Percentiles rank a stretch among this genome's conserved stretches.
phyloP scores from a whole-genome alignment of 2,888 invertebrate genomes.

The Zaprionus obscuricornis region DNA sequence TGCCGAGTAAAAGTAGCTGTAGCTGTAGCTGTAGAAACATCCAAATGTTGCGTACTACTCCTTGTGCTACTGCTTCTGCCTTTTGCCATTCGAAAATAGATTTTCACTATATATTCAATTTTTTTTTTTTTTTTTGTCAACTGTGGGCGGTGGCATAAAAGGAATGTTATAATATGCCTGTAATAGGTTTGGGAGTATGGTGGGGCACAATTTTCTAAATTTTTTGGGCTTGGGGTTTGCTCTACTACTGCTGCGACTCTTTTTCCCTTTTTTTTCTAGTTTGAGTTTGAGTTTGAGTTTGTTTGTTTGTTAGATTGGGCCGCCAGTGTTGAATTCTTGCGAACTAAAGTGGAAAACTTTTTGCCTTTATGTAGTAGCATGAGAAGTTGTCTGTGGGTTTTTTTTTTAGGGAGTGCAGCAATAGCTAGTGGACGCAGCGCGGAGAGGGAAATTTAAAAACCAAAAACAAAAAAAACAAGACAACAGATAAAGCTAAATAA shows the following conservation, averaged over 20 bases:
- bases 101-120: conserved; percentile 53
- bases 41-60: too few species aligned
- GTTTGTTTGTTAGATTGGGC: conserved; percentile 18
- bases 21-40: too few species aligned
- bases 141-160: conserved; percentile 33
- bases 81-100: conserved; percentile 74
- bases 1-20: too few species aligned
- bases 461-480: conserved; percentile 21
- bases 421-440: not conserved
- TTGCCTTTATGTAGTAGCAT: conserved; percentile 41
- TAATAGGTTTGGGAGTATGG: not conserved
- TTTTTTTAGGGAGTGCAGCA: not conserved
- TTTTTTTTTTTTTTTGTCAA: conserved; percentile 9
- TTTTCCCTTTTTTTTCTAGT: conserved; percentile 25
- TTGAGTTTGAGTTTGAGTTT: conserved; percentile 15
- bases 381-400: conserved; percentile 14
- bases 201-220: too few species aligned
- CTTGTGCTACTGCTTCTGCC: conserved; percentile 25
- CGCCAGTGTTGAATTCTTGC: conserved; percentile 25
- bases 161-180: conserved; percentile 11
- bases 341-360: conserved; percentile 72
- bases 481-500: conserved; percentile 23
- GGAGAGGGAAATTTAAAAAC: too few species aligned
- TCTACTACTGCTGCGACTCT: too few species aligned
- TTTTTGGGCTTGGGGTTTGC: too few species aligned